Base-by-base conservation (phyloP, 2,797 vertebrate genomes). In the Pangasius krempfi region DNA sequence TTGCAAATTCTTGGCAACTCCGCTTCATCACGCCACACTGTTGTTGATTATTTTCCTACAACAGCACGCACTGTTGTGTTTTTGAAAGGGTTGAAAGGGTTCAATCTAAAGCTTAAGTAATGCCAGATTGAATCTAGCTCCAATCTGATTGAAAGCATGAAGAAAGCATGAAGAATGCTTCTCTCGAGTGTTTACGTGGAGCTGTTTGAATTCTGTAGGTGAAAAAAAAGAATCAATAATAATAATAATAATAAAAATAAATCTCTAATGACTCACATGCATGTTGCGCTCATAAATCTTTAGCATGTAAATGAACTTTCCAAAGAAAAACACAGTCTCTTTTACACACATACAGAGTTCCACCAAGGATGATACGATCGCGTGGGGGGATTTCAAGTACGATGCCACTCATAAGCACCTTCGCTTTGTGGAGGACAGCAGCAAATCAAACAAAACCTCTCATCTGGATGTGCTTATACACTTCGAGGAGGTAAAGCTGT, bases 391-490 rank as follows among this genome's bases (percentile, higher is more conserved):
- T 0, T 95, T 94, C 92, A 94, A 92, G n/a, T 96, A 95, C 0
- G 95, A 96, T 78, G 93, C 95, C 3, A 91, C 90, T 90, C 92
- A 90, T 72, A 95, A 93, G 85, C 95, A 95, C 86, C 94, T 96
- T 4, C 94, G 94, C 58, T 95, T 96, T 93, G 94, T 86, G 84
- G 94, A 95, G 25, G 95, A 95, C 5, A 93, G 93, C 33, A 93
- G 92, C 89, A 27, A 91, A 27, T 88, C 87, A 0, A 37, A 52
- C 2, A 96, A 96, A 92, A 87, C 90, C 18, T 93, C 94, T 3
- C 4, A 86, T 79, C 44, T 96, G 93, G 96, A 96, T 83, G 89
- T 96, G 60, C 93, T 96, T 90, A 92, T 96, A 92, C 90, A 95
- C 78, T 96, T 96, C 62, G 92, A 96, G 3, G 94, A 96, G 94